Percentiles rank a stretch among this genome's conserved stretches.
phyloP scores from a whole-genome alignment of 2,113 vertebrate genomes.

The Tyrannus savana region DNA sequence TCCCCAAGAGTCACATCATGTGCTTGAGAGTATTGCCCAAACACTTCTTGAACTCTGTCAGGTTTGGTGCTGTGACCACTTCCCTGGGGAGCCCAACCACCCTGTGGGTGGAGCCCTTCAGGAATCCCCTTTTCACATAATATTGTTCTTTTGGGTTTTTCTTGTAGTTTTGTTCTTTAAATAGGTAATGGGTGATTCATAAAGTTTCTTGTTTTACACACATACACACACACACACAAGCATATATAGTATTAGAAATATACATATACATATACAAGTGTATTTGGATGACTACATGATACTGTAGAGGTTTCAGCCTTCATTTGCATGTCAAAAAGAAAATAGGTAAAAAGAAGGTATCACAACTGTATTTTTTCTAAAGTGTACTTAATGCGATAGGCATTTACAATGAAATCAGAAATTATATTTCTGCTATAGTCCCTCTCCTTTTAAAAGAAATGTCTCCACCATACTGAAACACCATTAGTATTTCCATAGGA shows the following conservation, averaged over 20 bases:
- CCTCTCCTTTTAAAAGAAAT: background rate
- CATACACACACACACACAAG: background rate
- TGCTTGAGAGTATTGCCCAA: background rate
- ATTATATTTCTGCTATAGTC: background rate
- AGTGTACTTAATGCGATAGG: background rate
- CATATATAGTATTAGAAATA: background rate
- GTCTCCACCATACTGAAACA: background rate
- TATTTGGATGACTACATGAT: background rate
- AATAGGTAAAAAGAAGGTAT: background rate
- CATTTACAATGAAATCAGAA: background rate
- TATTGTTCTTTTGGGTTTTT: background rate
- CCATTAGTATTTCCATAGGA: background rate
- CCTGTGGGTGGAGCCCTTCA: background rate
- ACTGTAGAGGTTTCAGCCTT: background rate
- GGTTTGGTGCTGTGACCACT: background rate
- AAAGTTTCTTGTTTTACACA: background rate
- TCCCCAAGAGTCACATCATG: background rate
- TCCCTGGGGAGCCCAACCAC: background rate
- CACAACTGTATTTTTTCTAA: background rate
- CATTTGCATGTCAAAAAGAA: background rate
- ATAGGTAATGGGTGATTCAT: background rate
- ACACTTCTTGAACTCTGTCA: background rate
- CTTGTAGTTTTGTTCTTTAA: background rate
- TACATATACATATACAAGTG: background rate
- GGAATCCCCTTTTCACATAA: background rate